Evolutionary conservation across 1,140 invertebrate genomes (phyloP).

Genomic region (Heliconius hewitsoni): DNA sequence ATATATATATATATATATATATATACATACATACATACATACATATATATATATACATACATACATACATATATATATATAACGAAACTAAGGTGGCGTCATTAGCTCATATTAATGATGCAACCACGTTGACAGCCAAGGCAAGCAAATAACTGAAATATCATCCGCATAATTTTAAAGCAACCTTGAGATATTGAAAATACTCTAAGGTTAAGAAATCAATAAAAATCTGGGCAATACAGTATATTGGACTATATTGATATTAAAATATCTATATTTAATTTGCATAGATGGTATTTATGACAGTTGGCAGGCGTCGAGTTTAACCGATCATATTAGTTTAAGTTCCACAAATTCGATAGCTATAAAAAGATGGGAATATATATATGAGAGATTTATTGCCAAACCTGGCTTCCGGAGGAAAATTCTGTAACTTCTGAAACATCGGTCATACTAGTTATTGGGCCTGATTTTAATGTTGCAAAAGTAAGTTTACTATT

Average conservation of each 20-base stretch:
- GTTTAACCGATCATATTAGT: constrained; percentile 7
- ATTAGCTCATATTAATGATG: too few species aligned
- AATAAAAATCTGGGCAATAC: constrained; percentile 2
- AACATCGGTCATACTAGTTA: neutral
- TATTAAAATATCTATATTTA: constrained; percentile 9
- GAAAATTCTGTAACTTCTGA: neutral
- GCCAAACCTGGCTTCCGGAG: neutral
- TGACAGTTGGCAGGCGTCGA: constrained; percentile 11
- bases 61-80: too few species aligned
- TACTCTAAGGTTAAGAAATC: constrained; percentile 17
- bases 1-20: too few species aligned
- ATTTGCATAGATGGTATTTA: constrained; percentile 16
- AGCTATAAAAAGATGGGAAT: neutral
- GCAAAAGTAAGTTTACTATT: neutral
- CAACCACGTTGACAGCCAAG: neutral
- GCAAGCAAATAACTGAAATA: neutral
- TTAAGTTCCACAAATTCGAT: neutral
- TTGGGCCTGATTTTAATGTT: neutral
- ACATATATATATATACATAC: too few species aligned
- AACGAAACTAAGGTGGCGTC: too few species aligned
- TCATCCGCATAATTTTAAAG: neutral
- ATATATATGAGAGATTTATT: neutral
- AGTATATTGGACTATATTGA: constrained; percentile 8
- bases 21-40: too few species aligned
- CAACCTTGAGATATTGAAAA: neutral